Evolutionary conservation across 2,113 vertebrate species (phyloP), one percentile per base, ranked within the genome.

Genomic region (Sprattus sprattus): DNA sequence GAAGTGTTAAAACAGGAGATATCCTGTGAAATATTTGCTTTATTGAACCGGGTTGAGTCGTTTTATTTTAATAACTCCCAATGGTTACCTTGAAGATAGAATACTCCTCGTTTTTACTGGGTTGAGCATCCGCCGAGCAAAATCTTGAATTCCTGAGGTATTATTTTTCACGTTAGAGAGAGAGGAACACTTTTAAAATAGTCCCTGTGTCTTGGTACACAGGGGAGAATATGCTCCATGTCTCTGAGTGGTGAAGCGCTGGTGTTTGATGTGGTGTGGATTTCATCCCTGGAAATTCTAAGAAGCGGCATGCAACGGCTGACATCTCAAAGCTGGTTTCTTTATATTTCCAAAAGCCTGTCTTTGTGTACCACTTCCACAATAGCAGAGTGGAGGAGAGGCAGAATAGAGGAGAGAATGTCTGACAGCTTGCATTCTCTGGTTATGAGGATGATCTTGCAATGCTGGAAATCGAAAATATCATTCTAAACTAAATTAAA

Each of bases 1-100:
- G 86, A 88, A 86, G 85, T 89, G 85, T 87, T 85, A 88, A 90
- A 91, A 90, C 49, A 83, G 86, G 88, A 54, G 57, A 88, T 88
- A 84, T 83, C 57, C 86, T 85, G 85, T 88, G 84, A 88, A 86
- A 86, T 84, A 82, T 90, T 85, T 89, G 81, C 85, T 84, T 89
- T 86, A 87, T 67, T 88, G 85, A 85, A 85, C 85, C 81, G 28
- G 81, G 54, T 85, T 86, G 84, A 81, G 86, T 75, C 32, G 67
- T 32, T 75, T 32, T 75, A 39, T 83, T 81, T 83, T 60, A 78
- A 32, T 49, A n/a, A 80, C 75, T 81, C 47, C 25, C 82, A 83
- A 80, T 81, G 64, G 60, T 85, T 88, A 60, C 82, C 20, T 46
- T 82, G 47, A 49, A 83, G 13, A 57, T 1, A 64, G 47, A 44